phyloP scores from a whole-genome alignment of 2,113 vertebrate genomes.

The Excalfactoria chinensis region DNA sequence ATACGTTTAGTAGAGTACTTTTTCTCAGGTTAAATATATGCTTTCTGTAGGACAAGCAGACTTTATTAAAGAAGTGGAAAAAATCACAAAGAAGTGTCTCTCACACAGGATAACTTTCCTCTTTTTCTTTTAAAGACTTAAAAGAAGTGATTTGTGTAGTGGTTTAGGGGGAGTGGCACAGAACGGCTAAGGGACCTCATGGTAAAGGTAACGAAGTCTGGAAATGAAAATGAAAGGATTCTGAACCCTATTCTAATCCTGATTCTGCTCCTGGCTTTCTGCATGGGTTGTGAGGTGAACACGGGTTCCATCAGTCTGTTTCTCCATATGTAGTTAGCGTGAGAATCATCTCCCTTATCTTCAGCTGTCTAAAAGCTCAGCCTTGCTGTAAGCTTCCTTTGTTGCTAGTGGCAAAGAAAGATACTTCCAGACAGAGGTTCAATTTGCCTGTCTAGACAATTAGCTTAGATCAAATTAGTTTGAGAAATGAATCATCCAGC shows the following conservation, averaged over 20 bases:
- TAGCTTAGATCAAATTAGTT: neutral
- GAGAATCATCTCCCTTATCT: neutral
- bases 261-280: neutral
- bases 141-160: neutral
- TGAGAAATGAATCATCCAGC: neutral
- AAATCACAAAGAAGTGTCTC: neutral
- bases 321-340: rapidly evolving
- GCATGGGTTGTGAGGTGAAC: neutral
- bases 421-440: neutral
- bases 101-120: neutral
- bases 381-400: rapidly evolving
- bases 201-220: neutral
- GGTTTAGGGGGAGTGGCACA: neutral
- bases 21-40: neutral
- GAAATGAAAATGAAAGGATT: neutral
- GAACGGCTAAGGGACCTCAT: neutral
- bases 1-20: neutral
- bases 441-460: neutral
- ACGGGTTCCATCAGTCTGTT: neutral
- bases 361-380: neutral
- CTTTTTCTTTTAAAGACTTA: neutral
- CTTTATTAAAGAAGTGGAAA: neutral
- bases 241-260: neutral
- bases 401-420: neutral
- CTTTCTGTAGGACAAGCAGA: neutral